Conservation (phyloP, 2,113 vertebrate genomes). For the Camarhynchus parvulus region DNA sequence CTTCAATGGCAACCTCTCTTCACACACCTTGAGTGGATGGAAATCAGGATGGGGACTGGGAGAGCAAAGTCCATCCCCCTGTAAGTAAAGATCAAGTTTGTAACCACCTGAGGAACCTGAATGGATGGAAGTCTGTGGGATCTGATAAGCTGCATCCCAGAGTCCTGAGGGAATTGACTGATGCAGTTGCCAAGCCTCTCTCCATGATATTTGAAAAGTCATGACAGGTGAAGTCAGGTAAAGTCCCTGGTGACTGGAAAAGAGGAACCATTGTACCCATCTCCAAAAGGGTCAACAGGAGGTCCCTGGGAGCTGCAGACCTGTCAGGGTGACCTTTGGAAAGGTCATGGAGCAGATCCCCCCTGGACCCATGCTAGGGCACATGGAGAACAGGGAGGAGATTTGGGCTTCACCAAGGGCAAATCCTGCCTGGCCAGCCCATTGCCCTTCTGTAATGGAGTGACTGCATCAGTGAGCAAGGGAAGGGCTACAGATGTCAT, state of each 20-base stretch:
- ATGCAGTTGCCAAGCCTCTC: fast-evolving
- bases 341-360: neutral
- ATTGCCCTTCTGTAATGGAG: neutral
- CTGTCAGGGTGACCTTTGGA: neutral
- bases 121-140: neutral
- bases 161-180: neutral
- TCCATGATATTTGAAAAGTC: neutral
- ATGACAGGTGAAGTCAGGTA: neutral
- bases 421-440: neutral
- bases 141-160: neutral
- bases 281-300: neutral
- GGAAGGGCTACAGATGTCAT: neutral
- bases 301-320: neutral
- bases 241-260: neutral
- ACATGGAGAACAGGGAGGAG: neutral
- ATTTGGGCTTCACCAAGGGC: neutral
- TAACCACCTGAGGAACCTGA: neutral
- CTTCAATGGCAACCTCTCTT: neutral
- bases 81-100: neutral
- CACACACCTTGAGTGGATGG: neutral
- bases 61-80: neutral
- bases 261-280: neutral
- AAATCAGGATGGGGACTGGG: neutral
- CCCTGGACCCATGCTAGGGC: neutral
- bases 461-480: neutral